A percentile compares a stretch with the other conserved stretches of the same genome.
phyloP scores from a whole-genome alignment of 2,888 invertebrate species.

The Uloborus plumipes region DNA sequence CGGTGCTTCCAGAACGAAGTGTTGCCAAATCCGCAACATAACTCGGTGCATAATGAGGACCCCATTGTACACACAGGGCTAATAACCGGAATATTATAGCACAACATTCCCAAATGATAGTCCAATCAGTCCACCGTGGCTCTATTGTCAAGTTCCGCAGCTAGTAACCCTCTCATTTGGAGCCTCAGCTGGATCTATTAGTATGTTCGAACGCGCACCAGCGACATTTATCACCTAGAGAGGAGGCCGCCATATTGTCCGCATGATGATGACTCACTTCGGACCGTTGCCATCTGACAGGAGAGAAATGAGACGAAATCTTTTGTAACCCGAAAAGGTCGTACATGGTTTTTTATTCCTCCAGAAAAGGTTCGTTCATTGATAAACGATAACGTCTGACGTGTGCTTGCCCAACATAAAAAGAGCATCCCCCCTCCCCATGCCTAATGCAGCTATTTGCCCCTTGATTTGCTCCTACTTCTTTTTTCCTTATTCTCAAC shows the following conservation, averaged over 20 bases:
- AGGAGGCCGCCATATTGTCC: conserved; percentile 29
- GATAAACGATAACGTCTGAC: conserved; percentile 60
- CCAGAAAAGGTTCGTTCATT: conserved; percentile 43
- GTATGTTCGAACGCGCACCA: background rate
- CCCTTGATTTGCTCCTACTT: conserved; percentile 42
- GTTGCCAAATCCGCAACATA: no score
- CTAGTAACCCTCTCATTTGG: no score
- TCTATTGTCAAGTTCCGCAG: no score
- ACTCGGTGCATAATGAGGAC: no score
- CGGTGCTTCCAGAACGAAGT: no score
- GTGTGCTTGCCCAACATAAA: conserved; percentile 59
- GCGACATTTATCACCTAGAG: conserved; percentile 8
- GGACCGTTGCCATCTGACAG: conserved; percentile 54
- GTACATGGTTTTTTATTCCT: background rate
- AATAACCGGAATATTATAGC: no score
- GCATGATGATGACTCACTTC: conserved; percentile 59
- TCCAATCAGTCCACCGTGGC: no score
- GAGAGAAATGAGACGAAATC: conserved; percentile 46
- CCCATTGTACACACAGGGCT: no score
- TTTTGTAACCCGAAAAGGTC: conserved; percentile 56
- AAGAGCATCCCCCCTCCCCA: conserved; percentile 9
- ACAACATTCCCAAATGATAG: no score
- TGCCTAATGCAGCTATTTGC: conserved; percentile 51
- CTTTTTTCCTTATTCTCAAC: conserved; percentile 7
- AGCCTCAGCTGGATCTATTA: background rate